These are phyloP conservation scores for Cirrhinus molitorella DNA, from an alignment of 2,797 vertebrate species.

Conservation along the genomic window DNA sequence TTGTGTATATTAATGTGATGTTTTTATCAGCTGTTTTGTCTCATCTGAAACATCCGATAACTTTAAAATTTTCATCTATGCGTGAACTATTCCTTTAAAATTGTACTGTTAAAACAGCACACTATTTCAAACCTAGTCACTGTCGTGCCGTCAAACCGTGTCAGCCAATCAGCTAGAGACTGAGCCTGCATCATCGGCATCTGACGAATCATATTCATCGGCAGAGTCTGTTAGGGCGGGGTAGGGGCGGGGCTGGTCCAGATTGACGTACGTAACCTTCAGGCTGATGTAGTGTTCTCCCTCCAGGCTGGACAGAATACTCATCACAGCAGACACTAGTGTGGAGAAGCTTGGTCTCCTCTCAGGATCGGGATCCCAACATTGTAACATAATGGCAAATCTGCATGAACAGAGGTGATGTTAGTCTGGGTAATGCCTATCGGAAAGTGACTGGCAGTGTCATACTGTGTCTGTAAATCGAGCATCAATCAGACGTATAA, in stretches of 20 bases:
- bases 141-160: not conserved
- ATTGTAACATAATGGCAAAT: constrained; percentile 86
- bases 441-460: not conserved
- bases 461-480: not conserved
- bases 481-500: not conserved
- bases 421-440: not conserved
- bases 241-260: constrained; percentile 81
- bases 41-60: not conserved
- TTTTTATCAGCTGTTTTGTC: not conserved
- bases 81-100: not conserved
- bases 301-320: constrained; percentile 78
- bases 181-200: constrained; percentile 69
- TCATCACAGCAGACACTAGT: constrained; percentile 81
- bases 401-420: constrained; percentile 64
- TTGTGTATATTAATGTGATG: not conserved
- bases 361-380: constrained; percentile 87
- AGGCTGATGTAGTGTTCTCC: constrained; percentile 94
- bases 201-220: constrained; percentile 76
- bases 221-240: constrained; percentile 75
- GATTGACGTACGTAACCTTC: constrained; percentile 85
- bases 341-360: constrained; percentile 82
- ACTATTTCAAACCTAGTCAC: not conserved
- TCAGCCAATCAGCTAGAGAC: constrained; percentile 67
- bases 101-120: not conserved
- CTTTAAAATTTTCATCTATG: too few species aligned